Base-by-base conservation (phyloP, 2,888 invertebrate genomes). In the Euplexia lucipara region DNA sequence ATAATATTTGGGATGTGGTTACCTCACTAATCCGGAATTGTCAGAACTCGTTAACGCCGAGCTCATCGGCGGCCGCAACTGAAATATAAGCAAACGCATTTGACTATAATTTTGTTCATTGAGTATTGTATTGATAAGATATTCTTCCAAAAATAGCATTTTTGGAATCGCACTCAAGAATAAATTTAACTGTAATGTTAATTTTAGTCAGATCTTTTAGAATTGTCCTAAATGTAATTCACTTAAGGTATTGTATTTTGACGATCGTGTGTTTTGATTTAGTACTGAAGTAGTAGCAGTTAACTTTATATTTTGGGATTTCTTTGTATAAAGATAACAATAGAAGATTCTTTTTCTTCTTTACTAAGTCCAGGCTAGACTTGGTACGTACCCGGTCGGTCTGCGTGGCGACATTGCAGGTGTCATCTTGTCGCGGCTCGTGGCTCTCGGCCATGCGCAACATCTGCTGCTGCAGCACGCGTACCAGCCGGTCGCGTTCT, bases 371-470 rank as follows among this genome's bases (percentile, higher is more conserved):
- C 16, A 26, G 10, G 26, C 14, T 26, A 26, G n/a, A 30, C 5
- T 60, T 8, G 0, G 6, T 32, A 69, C 91, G 88, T 94, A 98
- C 98, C 96, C 98, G 96, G 90, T 98, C 98, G 34, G 98, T 98
- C 95, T 98, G 98, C 84, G 98, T 98, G 86, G 98, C 97, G 80
- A 97, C 97, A 91, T 97, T 98, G 89, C 97, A 97, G 80, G 96
- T 97, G 87, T 97, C 96, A 86, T 95, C 95, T 66, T 87, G 90
- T 70, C 92, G 89, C 80, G 95, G 91, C 87, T 95, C 92, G 88
- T 92, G 89, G 82, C 88, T 91, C 81, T 95, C 95, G 30, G 95
- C 88, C 92, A 95, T 94, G 88, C 96, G 96, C 86, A 96, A 95
- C 96, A 98, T 97, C 91, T 97, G 96, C 86, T 97, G 96, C 93